Evolutionary conservation across 2,888 invertebrate species (phyloP).

Genomic region (Sisyra nigra): DNA sequence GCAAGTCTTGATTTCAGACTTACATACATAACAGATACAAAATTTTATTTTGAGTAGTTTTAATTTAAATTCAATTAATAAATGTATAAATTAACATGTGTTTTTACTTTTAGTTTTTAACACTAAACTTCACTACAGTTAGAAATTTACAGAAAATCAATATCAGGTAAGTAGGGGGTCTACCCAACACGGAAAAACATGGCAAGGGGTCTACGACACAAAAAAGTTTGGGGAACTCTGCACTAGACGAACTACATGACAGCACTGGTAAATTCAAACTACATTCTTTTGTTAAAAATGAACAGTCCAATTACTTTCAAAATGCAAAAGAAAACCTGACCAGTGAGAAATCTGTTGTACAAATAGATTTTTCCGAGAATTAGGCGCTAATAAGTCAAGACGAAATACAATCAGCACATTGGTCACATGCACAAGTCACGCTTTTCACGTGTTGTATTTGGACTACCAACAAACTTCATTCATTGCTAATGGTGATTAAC

Average conservation of each 20-base stretch:
- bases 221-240: too few species aligned
- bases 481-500: conserved; percentile 11
- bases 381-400: conserved; percentile 5
- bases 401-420: conserved; percentile 5
- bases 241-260: conserved; percentile 4
- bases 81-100: too few species aligned
- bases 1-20: too few species aligned
- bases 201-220: too few species aligned
- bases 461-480: conserved; percentile 7
- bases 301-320: conserved; percentile 7
- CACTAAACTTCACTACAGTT: too few species aligned
- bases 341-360: conserved; percentile 6
- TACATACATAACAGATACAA: too few species aligned
- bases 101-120: too few species aligned
- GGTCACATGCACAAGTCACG: conserved; percentile 6
- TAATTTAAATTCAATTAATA: too few species aligned
- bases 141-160: too few species aligned
- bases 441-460: conserved; percentile 3
- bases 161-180: too few species aligned
- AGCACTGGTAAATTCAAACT: background rate
- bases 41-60: too few species aligned
- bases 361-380: conserved; percentile 7
- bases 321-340: conserved; percentile 7
- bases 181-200: too few species aligned
- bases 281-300: conserved; percentile 7